phyloP scores from a whole-genome alignment of 1,140 invertebrate species.

The Drosophila sechellia region DNA sequence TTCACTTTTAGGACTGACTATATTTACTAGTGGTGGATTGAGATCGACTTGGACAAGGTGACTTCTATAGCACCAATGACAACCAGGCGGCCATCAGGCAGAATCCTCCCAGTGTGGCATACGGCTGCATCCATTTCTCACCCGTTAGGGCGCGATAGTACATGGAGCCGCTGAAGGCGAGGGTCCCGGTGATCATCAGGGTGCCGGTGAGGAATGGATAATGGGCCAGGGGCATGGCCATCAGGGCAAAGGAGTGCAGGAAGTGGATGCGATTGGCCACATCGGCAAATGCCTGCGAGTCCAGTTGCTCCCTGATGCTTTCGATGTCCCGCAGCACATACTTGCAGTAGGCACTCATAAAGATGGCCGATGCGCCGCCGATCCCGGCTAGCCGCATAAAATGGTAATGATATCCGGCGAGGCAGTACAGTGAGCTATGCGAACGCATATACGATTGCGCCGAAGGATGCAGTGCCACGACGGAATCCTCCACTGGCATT shows the following conservation, averaged over 20 bases:
- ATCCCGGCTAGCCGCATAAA: slow-evolving; percentile 90
- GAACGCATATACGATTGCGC: slow-evolving; percentile 10
- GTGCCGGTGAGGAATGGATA: slow-evolving; percentile 90
- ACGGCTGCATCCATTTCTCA: slow-evolving; percentile 88
- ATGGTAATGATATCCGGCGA: slow-evolving; percentile 87
- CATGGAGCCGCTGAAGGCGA: slow-evolving; percentile 94
- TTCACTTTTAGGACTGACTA: slow-evolving; percentile 10
- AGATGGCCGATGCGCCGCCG: slow-evolving; percentile 93
- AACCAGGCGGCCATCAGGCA: slow-evolving; percentile 96
- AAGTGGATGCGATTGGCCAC: slow-evolving; percentile 96
- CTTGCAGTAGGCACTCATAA: slow-evolving; percentile 95
- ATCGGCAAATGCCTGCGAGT: slow-evolving; percentile 91
- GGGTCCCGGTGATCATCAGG: slow-evolving; percentile 91
- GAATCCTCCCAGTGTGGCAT: slow-evolving; percentile 94
- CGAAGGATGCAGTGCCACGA: slow-evolving; percentile 1
- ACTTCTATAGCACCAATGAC: slow-evolving; percentile 88
- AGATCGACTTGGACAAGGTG: background rate
- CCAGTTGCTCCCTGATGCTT: slow-evolving; percentile 87
- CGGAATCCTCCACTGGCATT: slow-evolving; percentile 6
- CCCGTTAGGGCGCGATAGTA: slow-evolving; percentile 95
- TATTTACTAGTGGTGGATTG: background rate
- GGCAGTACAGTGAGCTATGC: slow-evolving; percentile 86
- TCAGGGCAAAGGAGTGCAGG: slow-evolving; percentile 92
- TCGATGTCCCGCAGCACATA: slow-evolving; percentile 89
- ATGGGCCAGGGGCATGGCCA: slow-evolving; percentile 90